A percentile compares a stretch with the other conserved stretches of the same genome.
Evolutionary conservation across 2,888 invertebrate species (phyloP).

Genomic region (Argyresthia albistria): DNA sequence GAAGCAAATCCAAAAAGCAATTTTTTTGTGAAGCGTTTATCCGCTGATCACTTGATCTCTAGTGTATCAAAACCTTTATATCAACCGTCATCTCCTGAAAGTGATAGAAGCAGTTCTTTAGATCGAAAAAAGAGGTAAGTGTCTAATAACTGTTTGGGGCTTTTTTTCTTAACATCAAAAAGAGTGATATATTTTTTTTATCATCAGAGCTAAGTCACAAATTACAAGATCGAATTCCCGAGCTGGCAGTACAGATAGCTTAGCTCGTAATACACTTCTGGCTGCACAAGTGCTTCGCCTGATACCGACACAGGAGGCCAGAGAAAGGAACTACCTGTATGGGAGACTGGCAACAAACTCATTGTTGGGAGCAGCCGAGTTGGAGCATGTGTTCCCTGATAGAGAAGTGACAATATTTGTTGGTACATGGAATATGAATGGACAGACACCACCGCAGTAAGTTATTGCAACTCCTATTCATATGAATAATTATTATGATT

Average conservation of each 20-base stretch:
- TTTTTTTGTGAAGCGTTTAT: slow-evolving; percentile 59
- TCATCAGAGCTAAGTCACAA: slow-evolving; percentile 47
- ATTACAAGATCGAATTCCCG: slow-evolving; percentile 52
- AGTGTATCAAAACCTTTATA: slow-evolving; percentile 51
- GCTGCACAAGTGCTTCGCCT: slow-evolving; percentile 86
- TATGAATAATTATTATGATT: too few species aligned
- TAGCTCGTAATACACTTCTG: slow-evolving; percentile 81
- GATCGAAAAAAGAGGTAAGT: slow-evolving; percentile 57
- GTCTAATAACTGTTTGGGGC: neutral
- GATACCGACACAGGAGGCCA: slow-evolving; percentile 86
- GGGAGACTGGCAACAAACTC: slow-evolving; percentile 86
- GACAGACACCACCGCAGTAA: slow-evolving; percentile 87
- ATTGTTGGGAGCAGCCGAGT: slow-evolving; percentile 85
- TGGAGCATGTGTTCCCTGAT: slow-evolving; percentile 89
- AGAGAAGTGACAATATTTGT: slow-evolving; percentile 90
- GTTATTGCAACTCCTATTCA: neutral
- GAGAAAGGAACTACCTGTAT: slow-evolving; percentile 86
- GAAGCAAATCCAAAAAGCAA: slow-evolving; percentile 57
- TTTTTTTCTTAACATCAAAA: neutral
- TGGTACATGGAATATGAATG: slow-evolving; percentile 98
- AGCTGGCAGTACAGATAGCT: slow-evolving; percentile 75
- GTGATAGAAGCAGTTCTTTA: slow-evolving; percentile 60
- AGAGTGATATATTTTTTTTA: neutral
- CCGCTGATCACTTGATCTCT: slow-evolving; percentile 62
- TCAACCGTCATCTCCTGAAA: slow-evolving; percentile 60